Base-by-base conservation (phyloP, 2,113 vertebrate species). In the Microcebus lehilahytsara region DNA sequence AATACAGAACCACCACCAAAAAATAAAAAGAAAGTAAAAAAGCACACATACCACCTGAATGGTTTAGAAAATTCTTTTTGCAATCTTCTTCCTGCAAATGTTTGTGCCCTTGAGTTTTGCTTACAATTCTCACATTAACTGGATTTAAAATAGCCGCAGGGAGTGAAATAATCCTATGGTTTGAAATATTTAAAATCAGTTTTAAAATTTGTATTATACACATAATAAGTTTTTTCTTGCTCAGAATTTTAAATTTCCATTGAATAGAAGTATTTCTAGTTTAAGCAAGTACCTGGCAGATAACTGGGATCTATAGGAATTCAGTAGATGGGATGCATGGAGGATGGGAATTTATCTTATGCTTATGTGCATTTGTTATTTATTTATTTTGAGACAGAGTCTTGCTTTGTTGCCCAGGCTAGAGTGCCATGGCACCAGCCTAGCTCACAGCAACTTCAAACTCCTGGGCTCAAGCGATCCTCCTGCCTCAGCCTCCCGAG, bases 101-200 rank as follows among this genome's bases (percentile, higher is more conserved):
- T 19, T 51, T 49, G 6, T 62, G 17, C 9, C 22, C 23, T 85
- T 37, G 19, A 53, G 37, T 1, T 30, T 58, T 56, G 19, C 30
- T 93, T 19, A 32, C 8, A 71, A 27, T 46, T 88, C 25, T 88
- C 32, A 85, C 51, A 60, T 20, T 80, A 89, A 56, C 5, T 91
- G 62, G 1, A 96, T 84, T 83, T 94, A 72, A 94, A 96, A 86
- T 34, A 84, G 46, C 34, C 86, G 80, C n/a, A 85, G 40, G 37
- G 23, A 66, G 8, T 58, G 23, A 81, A 51, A 64, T 12, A 80
- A 64, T 9, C 10, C 46, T 64, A 56, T 10, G 13, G 14, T 17
- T 27, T 89, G 14, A 85, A 89, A 85, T 56, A 6, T 62, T 75
- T 81, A 27, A 94, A 86, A 81, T 40, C 5, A 58, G 25, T 79